A percentile compares a stretch with the other conserved stretches of the same genome.
Conservation (phyloP, 2,888 invertebrate species). For the Syritta pipiens region DNA sequence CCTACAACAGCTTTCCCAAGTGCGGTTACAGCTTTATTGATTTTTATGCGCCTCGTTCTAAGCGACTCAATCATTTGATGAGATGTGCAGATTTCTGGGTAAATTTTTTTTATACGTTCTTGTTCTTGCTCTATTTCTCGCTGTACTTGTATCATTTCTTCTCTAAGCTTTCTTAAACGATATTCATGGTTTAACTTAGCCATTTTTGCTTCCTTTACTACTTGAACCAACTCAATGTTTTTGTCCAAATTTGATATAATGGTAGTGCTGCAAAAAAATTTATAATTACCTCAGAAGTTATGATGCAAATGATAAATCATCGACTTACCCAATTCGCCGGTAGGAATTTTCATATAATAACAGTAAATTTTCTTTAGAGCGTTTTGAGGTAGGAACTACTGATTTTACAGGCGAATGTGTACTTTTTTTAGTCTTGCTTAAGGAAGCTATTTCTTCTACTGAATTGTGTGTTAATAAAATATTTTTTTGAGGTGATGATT, state of each 20-base stretch:
- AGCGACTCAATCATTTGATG: constrained; percentile 75
- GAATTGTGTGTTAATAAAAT: constrained; percentile 5
- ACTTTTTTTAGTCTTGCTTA: too few relatives aligned
- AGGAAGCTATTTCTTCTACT: too few relatives aligned
- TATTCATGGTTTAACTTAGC: constrained; percentile 73
- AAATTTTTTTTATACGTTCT: constrained; percentile 73
- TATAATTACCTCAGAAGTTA: too few relatives aligned
- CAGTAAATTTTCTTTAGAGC: constrained; percentile 72
- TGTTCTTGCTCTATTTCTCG: constrained; percentile 73
- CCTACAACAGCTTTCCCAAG: constrained; percentile 74
- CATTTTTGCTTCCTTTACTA: constrained; percentile 75
- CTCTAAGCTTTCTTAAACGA: constrained; percentile 74
- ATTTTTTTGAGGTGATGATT: constrained; percentile 4
- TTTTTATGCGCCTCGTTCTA: constrained; percentile 74
- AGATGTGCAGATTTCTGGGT: constrained; percentile 75
- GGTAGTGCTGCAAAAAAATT: constrained; percentile 72
- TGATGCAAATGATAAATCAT: neutral
- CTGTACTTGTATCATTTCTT: constrained; percentile 74
- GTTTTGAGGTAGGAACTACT: neutral
- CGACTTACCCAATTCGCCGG: constrained; percentile 74
- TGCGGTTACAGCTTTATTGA: constrained; percentile 74
- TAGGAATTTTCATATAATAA: constrained; percentile 75
- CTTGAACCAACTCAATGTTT: constrained; percentile 74
- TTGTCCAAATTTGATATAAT: constrained; percentile 76
- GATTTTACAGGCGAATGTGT: neutral